Percentiles rank a stretch among this genome's conserved stretches.
These are phyloP conservation scores for Notiomystis cincta DNA, from an alignment of 2,113 vertebrate species.

Conservation along the genomic window DNA sequence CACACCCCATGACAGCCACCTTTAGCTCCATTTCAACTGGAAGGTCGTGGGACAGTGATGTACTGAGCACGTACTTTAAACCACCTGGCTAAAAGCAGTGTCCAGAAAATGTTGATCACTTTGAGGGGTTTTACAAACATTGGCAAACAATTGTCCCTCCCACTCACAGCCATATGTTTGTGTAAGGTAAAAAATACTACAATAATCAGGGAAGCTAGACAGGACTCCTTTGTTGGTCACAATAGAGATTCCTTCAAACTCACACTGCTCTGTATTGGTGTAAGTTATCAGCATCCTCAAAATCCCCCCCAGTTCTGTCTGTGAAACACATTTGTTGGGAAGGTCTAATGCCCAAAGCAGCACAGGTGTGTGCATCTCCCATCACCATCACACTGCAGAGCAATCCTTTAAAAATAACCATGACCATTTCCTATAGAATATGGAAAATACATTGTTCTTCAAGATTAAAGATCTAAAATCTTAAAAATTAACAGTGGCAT, in stretches of 20 bases:
- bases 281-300: background rate
- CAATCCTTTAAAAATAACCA: background rate
- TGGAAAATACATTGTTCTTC: background rate
- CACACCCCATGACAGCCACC: background rate
- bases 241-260: background rate
- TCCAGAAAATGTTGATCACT: background rate
- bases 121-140: background rate
- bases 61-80: background rate
- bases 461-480: background rate
- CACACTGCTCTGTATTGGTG: background rate
- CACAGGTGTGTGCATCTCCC: accelerated
- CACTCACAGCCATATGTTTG: too few relatives aligned
- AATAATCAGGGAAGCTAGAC: background rate
- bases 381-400: background rate
- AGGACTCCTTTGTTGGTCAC: background rate
- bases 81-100: background rate
- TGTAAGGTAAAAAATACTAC: background rate
- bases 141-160: background rate
- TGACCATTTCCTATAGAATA: accelerated
- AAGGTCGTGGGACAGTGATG: background rate
- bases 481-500: background rate
- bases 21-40: background rate
- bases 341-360: background rate
- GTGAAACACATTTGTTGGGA: background rate
- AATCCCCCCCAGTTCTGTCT: background rate